Evolutionary conservation across 2,797 vertebrate species (phyloP).

Genomic region (Lycodopsis pacificus): DNA sequence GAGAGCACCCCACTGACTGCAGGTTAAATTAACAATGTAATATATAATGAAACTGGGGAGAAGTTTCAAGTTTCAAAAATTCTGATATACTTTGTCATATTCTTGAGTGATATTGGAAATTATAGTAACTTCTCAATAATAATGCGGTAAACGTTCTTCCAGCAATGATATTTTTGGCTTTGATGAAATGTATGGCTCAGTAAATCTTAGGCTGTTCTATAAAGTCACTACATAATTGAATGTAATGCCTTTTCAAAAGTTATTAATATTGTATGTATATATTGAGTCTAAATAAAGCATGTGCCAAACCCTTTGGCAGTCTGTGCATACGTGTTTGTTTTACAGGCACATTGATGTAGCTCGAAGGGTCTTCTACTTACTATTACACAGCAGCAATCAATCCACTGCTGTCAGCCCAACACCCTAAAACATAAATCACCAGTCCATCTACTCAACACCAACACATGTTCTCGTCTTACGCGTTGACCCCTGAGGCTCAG

Average conservation of each 20-base stretch:
- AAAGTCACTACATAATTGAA: not conserved
- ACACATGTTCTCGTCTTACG: not conserved
- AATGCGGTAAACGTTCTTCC: not conserved
- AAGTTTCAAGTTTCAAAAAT: not conserved
- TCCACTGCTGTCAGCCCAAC: not conserved
- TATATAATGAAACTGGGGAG: no score
- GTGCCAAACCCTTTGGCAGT: not conserved
- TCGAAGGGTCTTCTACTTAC: not conserved
- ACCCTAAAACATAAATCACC: constrained; percentile 1
- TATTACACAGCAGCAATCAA: not conserved
- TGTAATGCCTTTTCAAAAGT: not conserved
- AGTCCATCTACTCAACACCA: not conserved
- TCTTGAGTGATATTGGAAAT: not conserved
- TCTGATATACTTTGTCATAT: not conserved
- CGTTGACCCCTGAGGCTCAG: constrained; percentile 27
- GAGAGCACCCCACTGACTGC: not conserved
- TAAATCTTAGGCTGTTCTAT: no score
- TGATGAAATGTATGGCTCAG: not conserved
- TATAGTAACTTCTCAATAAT: not conserved
- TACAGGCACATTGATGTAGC: not conserved
- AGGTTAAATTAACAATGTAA: not conserved
- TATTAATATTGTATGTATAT: not conserved
- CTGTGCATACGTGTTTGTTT: not conserved
- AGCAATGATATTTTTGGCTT: not conserved
- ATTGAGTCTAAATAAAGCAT: not conserved